Percentiles rank a stretch among this genome's conserved stretches.
Evolutionary conservation across 2,797 vertebrate genomes (phyloP).

Genomic region (Peromyscus attwateri): DNA sequence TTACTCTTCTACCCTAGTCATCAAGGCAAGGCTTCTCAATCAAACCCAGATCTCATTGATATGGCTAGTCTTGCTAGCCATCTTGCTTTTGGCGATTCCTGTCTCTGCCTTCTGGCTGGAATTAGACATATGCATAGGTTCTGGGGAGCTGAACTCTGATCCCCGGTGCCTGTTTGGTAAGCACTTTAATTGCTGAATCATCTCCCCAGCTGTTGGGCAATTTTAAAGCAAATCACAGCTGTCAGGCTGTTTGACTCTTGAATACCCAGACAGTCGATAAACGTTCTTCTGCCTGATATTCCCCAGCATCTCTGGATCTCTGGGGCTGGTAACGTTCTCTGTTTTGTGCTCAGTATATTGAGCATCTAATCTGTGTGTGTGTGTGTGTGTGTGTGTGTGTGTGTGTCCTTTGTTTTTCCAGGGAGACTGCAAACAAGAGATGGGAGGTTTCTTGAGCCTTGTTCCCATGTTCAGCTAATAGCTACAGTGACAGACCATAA

Average conservation of each 20-base stretch:
- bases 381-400: too few species aligned
- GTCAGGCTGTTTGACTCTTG: background rate
- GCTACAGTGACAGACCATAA: background rate
- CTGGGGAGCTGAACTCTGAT: background rate
- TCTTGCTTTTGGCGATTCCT: background rate
- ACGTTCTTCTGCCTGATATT: background rate
- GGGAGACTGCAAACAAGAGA: slow-evolving; percentile 15
- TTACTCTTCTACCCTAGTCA: background rate
- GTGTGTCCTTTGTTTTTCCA: slow-evolving; percentile 15
- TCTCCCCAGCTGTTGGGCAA: background rate
- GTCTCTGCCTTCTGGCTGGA: background rate
- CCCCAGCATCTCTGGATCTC: background rate
- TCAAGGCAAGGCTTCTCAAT: background rate
- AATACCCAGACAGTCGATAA: background rate
- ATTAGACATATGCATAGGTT: background rate
- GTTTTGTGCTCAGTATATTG: background rate
- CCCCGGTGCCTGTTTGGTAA: background rate
- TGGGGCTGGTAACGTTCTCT: background rate
- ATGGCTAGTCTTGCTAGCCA: background rate
- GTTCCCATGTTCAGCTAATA: background rate
- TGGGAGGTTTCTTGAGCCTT: background rate
- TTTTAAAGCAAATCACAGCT: background rate
- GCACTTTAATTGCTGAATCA: background rate
- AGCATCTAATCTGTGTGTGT: background rate
- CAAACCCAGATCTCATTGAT: background rate